Percentiles rank a stretch among this genome's conserved stretches.
These are phyloP conservation scores for Mormyrus hasselquistii DNA, from an alignment of 2,797 vertebrate species.

Conservation along the genomic window DNA sequence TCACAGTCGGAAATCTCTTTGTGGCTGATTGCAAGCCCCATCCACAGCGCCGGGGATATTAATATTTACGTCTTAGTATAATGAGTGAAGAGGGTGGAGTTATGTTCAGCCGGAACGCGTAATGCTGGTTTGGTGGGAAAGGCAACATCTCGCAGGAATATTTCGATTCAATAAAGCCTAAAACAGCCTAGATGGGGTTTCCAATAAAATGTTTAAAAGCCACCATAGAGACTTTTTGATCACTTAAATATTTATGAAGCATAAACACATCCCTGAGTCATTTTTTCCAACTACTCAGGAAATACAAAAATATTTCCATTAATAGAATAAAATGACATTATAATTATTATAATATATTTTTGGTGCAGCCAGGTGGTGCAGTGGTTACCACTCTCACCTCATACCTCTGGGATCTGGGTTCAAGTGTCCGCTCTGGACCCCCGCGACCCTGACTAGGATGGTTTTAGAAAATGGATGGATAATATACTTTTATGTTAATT, in stretches of 20 bases:
- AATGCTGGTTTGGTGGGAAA: background rate
- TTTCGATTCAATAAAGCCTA: background rate
- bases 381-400: background rate
- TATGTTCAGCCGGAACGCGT: background rate
- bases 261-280: background rate
- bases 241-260: background rate
- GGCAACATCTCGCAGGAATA: background rate
- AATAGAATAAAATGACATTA: background rate
- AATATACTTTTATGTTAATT: background rate
- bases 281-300: background rate
- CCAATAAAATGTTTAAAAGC: background rate
- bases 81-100: slow-evolving; percentile 2
- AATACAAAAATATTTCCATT: background rate
- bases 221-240: background rate
- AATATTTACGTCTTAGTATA: background rate
- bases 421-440: background rate
- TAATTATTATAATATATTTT: background rate
- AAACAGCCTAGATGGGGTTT: background rate
- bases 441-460: background rate
- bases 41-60: background rate
- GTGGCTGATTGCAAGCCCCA: background rate
- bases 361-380: background rate
- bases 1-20: background rate
- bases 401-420: background rate
- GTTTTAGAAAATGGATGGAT: background rate